phyloP scores from a whole-genome alignment of 2,113 vertebrate species.

The Oxyura jamaicensis region DNA sequence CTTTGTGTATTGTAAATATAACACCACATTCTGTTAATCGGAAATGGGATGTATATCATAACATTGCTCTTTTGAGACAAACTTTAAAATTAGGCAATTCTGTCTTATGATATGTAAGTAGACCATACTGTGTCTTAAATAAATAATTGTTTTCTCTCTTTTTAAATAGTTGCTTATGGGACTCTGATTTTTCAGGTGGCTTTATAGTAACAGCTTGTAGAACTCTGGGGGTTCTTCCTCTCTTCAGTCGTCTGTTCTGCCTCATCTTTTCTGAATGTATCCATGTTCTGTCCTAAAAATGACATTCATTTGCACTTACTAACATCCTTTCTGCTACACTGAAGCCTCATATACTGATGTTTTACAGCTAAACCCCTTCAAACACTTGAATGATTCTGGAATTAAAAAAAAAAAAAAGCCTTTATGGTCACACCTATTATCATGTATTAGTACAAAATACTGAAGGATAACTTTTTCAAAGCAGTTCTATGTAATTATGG shows the following conservation, averaged over 20 bases:
- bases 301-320: slow-evolving; percentile 71
- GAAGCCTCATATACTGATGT: slow-evolving; percentile 9
- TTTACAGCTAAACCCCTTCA: slow-evolving; percentile 1
- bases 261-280: slow-evolving; percentile 64
- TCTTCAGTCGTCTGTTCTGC: slow-evolving; percentile 50
- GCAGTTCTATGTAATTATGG: not conserved
- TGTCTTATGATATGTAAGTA: slow-evolving; percentile 78
- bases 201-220: slow-evolving; percentile 13
- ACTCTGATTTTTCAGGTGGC: slow-evolving; percentile 71
- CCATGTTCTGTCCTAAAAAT: slow-evolving; percentile 68
- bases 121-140: slow-evolving; percentile 79
- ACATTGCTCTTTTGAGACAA: slow-evolving; percentile 75
- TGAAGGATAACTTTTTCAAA: not conserved
- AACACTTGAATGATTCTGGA: slow-evolving; percentile 15
- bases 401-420: not conserved
- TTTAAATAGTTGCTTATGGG: slow-evolving; percentile 73
- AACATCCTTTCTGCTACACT: slow-evolving; percentile 60
- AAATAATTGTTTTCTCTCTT: slow-evolving; percentile 77
- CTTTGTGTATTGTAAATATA: slow-evolving; percentile 72
- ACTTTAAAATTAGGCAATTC: slow-evolving; percentile 74
- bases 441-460: not conserved
- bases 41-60: slow-evolving; percentile 76
- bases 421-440: not conserved
- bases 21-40: slow-evolving; percentile 71
- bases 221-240: not conserved